Evolutionary conservation across 2,797 vertebrate species (phyloP).

Genomic region (Meriones psammophilus): DNA sequence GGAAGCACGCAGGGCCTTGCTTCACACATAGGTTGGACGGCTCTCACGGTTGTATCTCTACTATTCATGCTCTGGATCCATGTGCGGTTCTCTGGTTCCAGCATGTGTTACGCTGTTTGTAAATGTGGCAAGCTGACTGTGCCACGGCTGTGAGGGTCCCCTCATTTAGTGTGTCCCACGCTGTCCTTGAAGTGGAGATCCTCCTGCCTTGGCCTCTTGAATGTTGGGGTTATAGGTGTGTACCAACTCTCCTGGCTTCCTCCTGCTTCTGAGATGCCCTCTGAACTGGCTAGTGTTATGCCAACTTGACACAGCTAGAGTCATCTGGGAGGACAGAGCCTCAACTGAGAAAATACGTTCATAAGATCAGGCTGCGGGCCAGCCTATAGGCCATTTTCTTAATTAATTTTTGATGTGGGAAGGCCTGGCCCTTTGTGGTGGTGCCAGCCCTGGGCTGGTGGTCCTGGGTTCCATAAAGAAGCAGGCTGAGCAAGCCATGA

Average conservation of each 20-base stretch:
- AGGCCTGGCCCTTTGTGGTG: background rate
- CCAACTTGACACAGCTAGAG: background rate
- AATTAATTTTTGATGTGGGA: background rate
- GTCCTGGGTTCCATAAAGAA: background rate
- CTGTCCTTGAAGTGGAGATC: background rate
- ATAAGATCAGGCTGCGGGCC: background rate
- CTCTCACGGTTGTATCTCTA: accelerated
- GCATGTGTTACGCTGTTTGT: background rate
- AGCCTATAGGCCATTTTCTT: background rate
- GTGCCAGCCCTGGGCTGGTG: background rate
- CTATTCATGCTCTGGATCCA: too few relatives aligned
- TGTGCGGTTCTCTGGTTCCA: background rate
- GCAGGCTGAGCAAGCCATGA: background rate
- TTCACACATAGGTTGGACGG: background rate
- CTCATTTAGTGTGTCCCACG: background rate
- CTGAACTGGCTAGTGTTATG: background rate
- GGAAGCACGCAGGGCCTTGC: background rate
- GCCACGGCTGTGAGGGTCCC: background rate
- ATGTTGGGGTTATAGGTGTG: background rate
- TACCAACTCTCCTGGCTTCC: background rate
- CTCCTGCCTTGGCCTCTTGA: background rate
- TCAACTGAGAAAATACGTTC: background rate
- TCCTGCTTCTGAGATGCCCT: background rate
- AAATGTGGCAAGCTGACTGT: background rate
- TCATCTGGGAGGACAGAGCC: background rate